Evolutionary conservation across 92 coral and sea anemone species (phyloP).

Genomic region (Chrysogorgia sp.): DNA sequence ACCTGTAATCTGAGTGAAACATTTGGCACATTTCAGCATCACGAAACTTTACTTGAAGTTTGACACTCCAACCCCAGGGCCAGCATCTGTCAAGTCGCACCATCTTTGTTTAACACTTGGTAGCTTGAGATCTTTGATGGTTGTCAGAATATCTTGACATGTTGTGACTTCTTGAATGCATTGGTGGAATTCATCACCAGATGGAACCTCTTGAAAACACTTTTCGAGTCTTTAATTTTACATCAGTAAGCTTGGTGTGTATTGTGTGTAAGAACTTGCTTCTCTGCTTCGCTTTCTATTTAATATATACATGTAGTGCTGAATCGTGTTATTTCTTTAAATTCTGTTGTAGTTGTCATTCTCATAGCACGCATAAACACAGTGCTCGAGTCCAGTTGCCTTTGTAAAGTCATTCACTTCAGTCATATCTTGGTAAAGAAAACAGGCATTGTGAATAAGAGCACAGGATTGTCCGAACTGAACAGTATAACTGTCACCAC

Average conservation of each 20-base stretch:
- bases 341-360: constrained; percentile 14
- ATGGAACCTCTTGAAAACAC: not conserved
- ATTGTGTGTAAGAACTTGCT: not conserved
- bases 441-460: constrained; percentile 34
- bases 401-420: not conserved
- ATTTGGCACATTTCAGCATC: constrained; percentile 48
- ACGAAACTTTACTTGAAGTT: constrained; percentile 47
- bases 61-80: constrained; percentile 50
- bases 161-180: constrained; percentile 10
- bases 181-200: constrained; percentile 21
- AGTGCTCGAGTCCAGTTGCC: constrained; percentile 3
- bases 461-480: constrained; percentile 43
- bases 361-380: not conserved
- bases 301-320: not conserved
- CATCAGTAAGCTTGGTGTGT: not conserved
- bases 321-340: constrained; percentile 16
- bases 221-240: constrained; percentile 8
- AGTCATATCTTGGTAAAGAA: constrained; percentile 51
- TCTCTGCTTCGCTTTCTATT: constrained; percentile 5
- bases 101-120: constrained; percentile 48
- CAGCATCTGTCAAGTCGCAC: too few relatives aligned
- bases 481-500: constrained; percentile 12
- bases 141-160: constrained; percentile 20
- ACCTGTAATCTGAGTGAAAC: constrained; percentile 50
- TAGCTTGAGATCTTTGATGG: constrained; percentile 29